Evolutionary conservation across 2,113 vertebrate genomes (phyloP).

Genomic region (Pterophyllum scalare): DNA sequence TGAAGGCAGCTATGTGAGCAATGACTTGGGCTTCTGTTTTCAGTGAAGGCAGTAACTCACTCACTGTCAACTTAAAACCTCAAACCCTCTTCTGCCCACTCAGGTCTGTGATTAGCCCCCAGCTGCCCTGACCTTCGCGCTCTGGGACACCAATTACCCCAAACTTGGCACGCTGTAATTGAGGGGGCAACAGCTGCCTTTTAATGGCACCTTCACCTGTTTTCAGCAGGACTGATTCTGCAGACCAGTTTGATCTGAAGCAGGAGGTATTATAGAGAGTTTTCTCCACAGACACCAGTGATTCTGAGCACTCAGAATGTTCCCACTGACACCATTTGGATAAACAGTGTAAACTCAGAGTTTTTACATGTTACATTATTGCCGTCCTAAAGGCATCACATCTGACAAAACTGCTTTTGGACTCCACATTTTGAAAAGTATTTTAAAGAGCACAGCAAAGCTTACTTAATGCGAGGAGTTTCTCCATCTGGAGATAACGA

Average conservation of each 20-base stretch:
- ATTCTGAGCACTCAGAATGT: neutral
- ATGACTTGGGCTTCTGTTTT: neutral
- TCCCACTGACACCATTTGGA: neutral
- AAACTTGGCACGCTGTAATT: conserved; percentile 44
- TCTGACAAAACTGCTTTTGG: neutral
- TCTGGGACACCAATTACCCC: conserved; percentile 60
- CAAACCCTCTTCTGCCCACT: conserved; percentile 18
- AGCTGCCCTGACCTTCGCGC: conserved; percentile 47
- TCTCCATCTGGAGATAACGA: too few species aligned
- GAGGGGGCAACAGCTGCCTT: conserved; percentile 71
- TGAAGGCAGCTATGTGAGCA: neutral
- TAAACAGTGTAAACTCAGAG: neutral
- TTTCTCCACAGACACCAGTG: neutral
- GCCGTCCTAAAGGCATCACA: neutral
- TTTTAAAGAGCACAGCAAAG: neutral
- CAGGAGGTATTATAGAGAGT: neutral
- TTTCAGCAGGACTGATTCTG: conserved; percentile 34
- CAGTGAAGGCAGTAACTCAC: neutral
- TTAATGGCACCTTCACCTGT: conserved; percentile 74
- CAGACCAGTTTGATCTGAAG: neutral
- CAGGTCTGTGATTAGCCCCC: conserved; percentile 70
- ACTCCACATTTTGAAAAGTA: neutral
- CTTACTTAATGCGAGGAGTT: too few species aligned
- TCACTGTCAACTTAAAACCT: neutral
- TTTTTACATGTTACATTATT: neutral